phyloP scores from a whole-genome alignment of 2,888 invertebrate genomes.

The Lapara coniferarum region DNA sequence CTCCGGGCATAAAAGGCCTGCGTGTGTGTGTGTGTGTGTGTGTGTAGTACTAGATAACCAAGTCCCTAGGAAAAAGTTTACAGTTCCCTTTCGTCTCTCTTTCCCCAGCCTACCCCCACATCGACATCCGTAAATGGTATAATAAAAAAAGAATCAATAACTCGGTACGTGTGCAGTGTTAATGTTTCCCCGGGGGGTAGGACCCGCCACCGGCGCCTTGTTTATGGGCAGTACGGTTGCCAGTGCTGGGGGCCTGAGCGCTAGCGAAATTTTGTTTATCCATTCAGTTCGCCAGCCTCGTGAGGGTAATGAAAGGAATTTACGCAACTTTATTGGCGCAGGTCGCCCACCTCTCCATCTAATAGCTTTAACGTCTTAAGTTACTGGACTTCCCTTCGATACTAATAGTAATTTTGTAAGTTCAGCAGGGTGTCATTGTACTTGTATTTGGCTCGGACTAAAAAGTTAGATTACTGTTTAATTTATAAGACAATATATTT shows the following conservation, averaged over 20 bases:
- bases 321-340: conserved; percentile 19
- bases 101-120: not conserved
- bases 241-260: not conserved
- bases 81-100: not conserved
- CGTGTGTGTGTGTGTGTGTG: too few species aligned
- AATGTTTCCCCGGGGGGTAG: conserved; percentile 17
- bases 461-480: not conserved
- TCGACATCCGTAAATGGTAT: conserved; percentile 10
- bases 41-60: not conserved
- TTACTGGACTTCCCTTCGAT: not conserved
- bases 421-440: not conserved
- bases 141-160: conserved; percentile 24
- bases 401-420: not conserved
- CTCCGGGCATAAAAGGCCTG: too few species aligned
- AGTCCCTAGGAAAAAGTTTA: not conserved
- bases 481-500: too few species aligned
- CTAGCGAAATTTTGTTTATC: conserved; percentile 21
- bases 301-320: conserved; percentile 20
- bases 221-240: conserved; percentile 18
- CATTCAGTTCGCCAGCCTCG: conserved; percentile 9
- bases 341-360: conserved; percentile 13
- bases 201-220: conserved; percentile 18
- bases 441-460: not conserved
- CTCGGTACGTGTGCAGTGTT: conserved; percentile 16
- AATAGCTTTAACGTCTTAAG: conserved; percentile 13